Conservation (phyloP, 2,113 vertebrate genomes). For the Piprites chloris region DNA sequence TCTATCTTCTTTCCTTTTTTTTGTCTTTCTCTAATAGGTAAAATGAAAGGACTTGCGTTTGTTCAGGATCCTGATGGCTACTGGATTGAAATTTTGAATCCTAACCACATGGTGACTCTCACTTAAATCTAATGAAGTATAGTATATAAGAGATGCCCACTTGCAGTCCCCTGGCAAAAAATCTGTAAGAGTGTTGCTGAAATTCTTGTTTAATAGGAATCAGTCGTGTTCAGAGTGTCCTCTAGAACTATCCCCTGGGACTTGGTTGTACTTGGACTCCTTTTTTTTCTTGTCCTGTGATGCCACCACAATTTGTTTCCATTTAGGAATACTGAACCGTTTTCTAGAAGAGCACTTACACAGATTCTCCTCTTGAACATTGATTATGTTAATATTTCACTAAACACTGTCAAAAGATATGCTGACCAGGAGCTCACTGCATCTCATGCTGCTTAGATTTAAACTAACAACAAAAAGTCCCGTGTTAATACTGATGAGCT, state of each 20-base stretch:
- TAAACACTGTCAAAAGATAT: not conserved
- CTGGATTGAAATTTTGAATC: slow-evolving; percentile 97
- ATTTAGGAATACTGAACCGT: not conserved
- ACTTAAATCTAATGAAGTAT: slow-evolving; percentile 49
- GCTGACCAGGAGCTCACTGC: not conserved
- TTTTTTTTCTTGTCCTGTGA: not conserved
- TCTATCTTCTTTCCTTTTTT: not conserved
- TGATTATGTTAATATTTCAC: not conserved
- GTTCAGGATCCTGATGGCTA: slow-evolving; percentile 98
- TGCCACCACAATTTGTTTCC: not conserved
- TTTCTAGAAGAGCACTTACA: not conserved
- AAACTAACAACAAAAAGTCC: not conserved
- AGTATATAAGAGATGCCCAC: not conserved
- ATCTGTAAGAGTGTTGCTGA: not conserved
- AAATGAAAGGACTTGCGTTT: slow-evolving; percentile 97
- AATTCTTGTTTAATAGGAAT: not conserved
- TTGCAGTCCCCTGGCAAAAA: not conserved
- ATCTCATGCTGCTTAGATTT: not conserved
- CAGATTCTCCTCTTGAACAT: not conserved
- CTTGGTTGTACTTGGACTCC: not conserved
- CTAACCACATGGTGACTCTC: slow-evolving; percentile 86
- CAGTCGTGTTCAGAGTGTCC: not conserved
- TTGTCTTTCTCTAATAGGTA: slow-evolving; percentile 75
- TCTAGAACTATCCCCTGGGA: not conserved
- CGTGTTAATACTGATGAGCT: not conserved